phyloP scores from a whole-genome alignment of 2,113 vertebrate genomes.

The western clawed frog (Xenopus tropicalis) region UCB_Xtro_10.0 CM004446.2:149354001-149354500 shows the following conservation, averaged over 20 bases:
- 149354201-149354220: not conserved
- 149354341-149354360: conserved; percentile 58
- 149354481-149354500: conserved; percentile 37
- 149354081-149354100: no score
- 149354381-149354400: conserved; percentile 48
- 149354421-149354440: conserved; percentile 57
- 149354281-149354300: conserved; percentile 47
- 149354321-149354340: conserved; percentile 49
- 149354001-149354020: no score
- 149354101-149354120: not conserved
- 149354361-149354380: conserved; percentile 51
- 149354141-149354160: not conserved
- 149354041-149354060: no score
- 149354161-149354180: no score
- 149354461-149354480: conserved; percentile 50
- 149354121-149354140: not conserved
- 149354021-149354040: no score
- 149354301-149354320: conserved; percentile 49
- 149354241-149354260: not conserved
- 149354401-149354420: conserved; percentile 50
- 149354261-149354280: conserved; percentile 28
- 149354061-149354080: no score
- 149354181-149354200: not conserved
- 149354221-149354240: not conserved
- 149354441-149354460: conserved; percentile 50